These are phyloP conservation scores for Lacerta viridis DNA, from an alignment of 2,797 vertebrate genomes.

Conservation along the genomic window DNA sequence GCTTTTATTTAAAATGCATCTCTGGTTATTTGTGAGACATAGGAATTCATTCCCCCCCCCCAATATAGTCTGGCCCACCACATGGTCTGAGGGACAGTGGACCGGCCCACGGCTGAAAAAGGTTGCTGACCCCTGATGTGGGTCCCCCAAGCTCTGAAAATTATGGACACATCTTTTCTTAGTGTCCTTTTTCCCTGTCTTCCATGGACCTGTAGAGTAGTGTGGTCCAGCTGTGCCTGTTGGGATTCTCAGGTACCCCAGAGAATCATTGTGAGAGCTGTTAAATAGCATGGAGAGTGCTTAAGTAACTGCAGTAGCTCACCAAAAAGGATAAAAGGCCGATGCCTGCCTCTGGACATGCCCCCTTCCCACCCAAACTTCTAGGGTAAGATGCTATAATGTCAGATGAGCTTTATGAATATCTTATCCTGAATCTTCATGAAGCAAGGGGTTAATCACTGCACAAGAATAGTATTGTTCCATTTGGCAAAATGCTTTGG, in stretches of 20 bases:
- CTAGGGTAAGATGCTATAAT: background rate
- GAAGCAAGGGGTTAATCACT: no score
- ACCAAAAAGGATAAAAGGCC: background rate
- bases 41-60: no score
- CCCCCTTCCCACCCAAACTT: background rate
- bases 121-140: no score
- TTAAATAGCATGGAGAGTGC: background rate
- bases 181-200: background rate
- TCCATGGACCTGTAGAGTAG: background rate
- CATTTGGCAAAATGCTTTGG: no score
- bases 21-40: no score
- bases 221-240: no score
- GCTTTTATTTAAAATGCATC: no score
- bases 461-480: no score
- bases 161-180: background rate
- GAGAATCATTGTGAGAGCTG: background rate
- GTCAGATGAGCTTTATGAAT: background rate
- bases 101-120: no score
- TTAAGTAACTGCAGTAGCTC: background rate
- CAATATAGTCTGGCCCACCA: no score
- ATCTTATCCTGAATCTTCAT: background rate
- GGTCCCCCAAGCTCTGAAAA: background rate
- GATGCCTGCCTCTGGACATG: background rate
- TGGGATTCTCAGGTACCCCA: background rate
- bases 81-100: no score